phyloP scores from a whole-genome alignment of 2,797 vertebrate genomes.

The Pogonophryne albipinna region DNA sequence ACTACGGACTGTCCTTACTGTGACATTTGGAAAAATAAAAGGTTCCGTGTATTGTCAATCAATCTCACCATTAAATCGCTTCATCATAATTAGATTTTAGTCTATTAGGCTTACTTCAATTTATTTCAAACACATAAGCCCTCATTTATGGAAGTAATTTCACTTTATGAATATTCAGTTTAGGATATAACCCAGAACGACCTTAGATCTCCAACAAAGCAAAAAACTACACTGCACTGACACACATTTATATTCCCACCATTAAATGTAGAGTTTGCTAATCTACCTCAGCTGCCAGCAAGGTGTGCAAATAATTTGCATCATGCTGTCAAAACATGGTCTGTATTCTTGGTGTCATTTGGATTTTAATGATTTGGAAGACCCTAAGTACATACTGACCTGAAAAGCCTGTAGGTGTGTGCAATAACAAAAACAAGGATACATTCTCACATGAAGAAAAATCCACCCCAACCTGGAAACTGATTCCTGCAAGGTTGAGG shows the following conservation, averaged over 20 bases:
- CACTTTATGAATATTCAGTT: neutral
- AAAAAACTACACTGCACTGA: neutral
- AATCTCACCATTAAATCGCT: neutral
- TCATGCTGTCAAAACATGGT: neutral
- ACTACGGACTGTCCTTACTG: neutral
- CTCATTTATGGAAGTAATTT: neutral
- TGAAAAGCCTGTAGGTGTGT: neutral
- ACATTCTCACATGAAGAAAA: constrained; percentile 15
- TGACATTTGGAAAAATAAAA: constrained; percentile 14
- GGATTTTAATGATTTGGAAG: neutral
- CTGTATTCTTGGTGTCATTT: neutral
- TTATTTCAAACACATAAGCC: neutral
- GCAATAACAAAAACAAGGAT: neutral
- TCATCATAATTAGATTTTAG: neutral
- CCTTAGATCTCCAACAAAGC: neutral
- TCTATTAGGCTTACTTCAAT: neutral
- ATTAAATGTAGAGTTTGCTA: neutral
- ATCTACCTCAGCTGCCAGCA: neutral
- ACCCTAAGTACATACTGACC: neutral
- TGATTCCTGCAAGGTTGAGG: constrained; percentile 40
- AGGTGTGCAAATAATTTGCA: neutral
- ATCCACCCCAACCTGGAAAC: neutral
- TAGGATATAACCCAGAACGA: neutral
- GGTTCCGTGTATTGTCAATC: neutral
- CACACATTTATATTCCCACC: neutral